These are phyloP conservation scores for Macheiramphus alcinus DNA, from an alignment of 2,113 vertebrate species.

Conservation along the genomic window DNA sequence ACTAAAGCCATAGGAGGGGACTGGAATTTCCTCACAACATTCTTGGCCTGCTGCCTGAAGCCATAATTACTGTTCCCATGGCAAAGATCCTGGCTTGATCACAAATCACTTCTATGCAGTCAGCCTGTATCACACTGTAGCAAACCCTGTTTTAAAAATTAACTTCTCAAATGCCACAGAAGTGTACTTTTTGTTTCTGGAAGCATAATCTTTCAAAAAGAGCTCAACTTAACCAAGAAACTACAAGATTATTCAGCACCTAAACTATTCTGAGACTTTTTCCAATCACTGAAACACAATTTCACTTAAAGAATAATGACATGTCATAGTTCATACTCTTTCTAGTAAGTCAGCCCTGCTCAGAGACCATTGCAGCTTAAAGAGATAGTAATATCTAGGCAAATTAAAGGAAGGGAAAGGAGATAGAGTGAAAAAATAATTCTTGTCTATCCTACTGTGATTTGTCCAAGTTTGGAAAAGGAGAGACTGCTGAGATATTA, in stretches of 20 bases:
- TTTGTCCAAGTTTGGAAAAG: not conserved
- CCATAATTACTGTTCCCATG: conserved; percentile 65
- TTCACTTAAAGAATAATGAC: not conserved
- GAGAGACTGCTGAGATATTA: not conserved
- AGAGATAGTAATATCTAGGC: not conserved
- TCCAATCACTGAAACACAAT: not conserved
- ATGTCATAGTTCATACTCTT: not conserved
- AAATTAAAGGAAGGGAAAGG: not conserved
- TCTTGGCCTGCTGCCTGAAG: conserved; percentile 57
- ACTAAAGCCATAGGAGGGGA: conserved; percentile 32
- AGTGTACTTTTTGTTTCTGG: not conserved
- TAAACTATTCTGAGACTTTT: not conserved
- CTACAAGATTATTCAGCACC: not conserved
- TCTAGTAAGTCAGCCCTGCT: not conserved
- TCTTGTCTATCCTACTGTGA: not conserved
- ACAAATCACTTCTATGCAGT: conserved; percentile 55
- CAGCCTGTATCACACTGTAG: conserved; percentile 11
- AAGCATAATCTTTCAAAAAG: not conserved
- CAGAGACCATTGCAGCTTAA: not conserved
- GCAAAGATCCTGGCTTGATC: conserved; percentile 55
- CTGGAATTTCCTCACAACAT: conserved; percentile 56
- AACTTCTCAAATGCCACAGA: conserved; percentile 28
- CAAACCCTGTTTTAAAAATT: conserved; percentile 48
- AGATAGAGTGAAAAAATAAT: not conserved
- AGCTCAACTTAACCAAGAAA: not conserved